Conservation (phyloP, 1,140 invertebrate species). For the Drosophila tsacasi region DNA sequence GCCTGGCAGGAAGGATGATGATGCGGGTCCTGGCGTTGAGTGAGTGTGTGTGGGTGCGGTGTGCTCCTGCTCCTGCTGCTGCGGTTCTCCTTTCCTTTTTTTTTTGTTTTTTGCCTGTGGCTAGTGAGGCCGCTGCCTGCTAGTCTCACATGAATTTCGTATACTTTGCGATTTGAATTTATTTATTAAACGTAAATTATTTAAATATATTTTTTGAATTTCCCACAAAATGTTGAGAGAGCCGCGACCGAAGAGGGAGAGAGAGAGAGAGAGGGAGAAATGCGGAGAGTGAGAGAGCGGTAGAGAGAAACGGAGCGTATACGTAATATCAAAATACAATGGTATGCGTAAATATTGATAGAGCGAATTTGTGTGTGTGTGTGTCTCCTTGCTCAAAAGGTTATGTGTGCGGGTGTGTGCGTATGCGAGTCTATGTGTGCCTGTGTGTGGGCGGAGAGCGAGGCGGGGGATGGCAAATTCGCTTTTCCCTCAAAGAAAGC, state of each 20-base stretch:
- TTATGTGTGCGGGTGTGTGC: constrained; percentile 17
- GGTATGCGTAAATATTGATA: constrained; percentile 80
- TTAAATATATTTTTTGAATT: constrained; percentile 29
- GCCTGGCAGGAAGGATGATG: constrained; percentile 43
- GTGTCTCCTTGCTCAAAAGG: constrained; percentile 28
- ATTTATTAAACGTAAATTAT: background rate
- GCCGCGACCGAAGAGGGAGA: constrained; percentile 11
- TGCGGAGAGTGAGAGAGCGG: constrained; percentile 19
- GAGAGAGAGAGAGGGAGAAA: constrained; percentile 16
- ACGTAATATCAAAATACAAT: constrained; percentile 77
- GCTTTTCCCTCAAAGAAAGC: constrained; percentile 76
- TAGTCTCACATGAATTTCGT: constrained; percentile 63
- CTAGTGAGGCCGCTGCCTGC: constrained; percentile 53
- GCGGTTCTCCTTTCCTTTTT: constrained; percentile 1
- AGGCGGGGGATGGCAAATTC: constrained; percentile 45
- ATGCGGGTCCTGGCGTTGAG: constrained; percentile 38
- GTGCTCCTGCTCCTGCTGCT: constrained; percentile 31
- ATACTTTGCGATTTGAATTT: constrained; percentile 28
- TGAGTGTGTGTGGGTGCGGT: constrained; percentile 28
- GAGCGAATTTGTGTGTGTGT: constrained; percentile 56
- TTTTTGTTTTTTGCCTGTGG: constrained; percentile 30
- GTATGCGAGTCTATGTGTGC: constrained; percentile 16
- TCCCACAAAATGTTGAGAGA: constrained; percentile 2
- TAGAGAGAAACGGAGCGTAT: constrained; percentile 59
- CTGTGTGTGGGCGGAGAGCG: constrained; percentile 12